Evolutionary conservation across 2,888 invertebrate genomes (phyloP).

Genomic region (Cecidostiba fungosa): DNA sequence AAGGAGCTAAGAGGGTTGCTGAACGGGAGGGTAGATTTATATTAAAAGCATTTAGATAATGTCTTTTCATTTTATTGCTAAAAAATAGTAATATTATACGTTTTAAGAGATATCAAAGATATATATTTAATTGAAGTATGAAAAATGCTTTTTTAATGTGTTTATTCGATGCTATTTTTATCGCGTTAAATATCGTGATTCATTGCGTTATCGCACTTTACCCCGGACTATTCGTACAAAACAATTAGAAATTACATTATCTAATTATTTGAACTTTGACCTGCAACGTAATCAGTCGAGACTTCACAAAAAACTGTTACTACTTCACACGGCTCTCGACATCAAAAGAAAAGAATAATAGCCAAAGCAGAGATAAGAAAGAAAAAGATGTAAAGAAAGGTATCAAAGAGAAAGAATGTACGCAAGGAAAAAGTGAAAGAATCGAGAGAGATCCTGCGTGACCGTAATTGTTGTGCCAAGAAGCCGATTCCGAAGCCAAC

Average conservation of each 20-base stretch:
- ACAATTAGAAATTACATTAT: neutral
- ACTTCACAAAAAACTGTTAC: neutral
- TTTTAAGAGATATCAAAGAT: neutral
- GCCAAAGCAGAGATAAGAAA: neutral
- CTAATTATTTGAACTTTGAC: neutral
- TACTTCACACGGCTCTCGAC: neutral
- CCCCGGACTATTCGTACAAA: neutral
- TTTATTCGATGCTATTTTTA: neutral
- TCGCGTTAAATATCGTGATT: neutral
- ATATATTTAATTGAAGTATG: no score
- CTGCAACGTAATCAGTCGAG: neutral
- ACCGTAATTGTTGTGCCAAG: conserved; percentile 73
- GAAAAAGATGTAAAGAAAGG: neutral
- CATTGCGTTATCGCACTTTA: neutral
- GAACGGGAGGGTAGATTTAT: conserved; percentile 2
- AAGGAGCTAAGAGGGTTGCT: neutral
- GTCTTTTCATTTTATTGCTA: neutral
- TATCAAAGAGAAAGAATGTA: neutral
- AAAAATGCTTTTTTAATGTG: no score
- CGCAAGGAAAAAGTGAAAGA: neutral
- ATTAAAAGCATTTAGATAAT: conserved; percentile 10
- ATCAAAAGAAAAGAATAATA: neutral
- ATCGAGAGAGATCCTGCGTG: conserved; percentile 71
- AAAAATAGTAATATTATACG: neutral
- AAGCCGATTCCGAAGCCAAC: conserved; percentile 74